These are phyloP conservation scores for Laothoe populi DNA, from an alignment of 2,888 invertebrate species.

Conservation along the genomic window DNA sequence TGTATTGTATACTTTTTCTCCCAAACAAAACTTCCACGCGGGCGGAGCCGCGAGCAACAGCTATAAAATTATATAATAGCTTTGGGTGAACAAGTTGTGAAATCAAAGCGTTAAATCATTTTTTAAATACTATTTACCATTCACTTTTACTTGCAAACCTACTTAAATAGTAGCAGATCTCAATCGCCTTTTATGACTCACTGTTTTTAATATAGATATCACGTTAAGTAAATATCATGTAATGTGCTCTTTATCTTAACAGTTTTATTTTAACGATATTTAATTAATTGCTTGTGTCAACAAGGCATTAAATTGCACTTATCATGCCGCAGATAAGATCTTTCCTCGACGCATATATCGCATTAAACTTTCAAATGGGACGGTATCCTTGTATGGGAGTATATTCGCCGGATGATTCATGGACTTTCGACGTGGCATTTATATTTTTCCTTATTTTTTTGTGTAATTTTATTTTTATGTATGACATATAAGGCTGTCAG, in stretches of 20 bases:
- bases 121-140: not conserved
- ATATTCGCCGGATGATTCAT: not conserved
- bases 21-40: no score
- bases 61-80: no score
- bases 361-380: constrained; percentile 12
- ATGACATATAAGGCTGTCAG: no score
- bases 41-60: no score
- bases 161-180: constrained; percentile 4
- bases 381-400: constrained; percentile 10
- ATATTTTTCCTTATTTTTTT: constrained; percentile 14
- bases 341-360: not conserved
- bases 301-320: constrained; percentile 9
- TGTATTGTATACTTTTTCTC: no score
- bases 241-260: not conserved
- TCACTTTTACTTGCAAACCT: constrained; percentile 6
- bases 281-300: constrained; percentile 22
- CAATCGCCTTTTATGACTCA: constrained; percentile 2
- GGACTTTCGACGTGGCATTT: not conserved
- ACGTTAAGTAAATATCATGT: constrained; percentile 7
- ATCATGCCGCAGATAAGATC: constrained; percentile 8
- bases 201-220: constrained; percentile 19
- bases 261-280: constrained; percentile 2
- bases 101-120: not conserved
- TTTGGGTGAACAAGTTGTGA: not conserved
- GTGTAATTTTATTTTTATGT: not conserved